A percentile compares a stretch with the other conserved stretches of the same genome.
These are phyloP conservation scores for Hemicrepidius hirtus DNA, from an alignment of 2,888 invertebrate species.

Conservation along the genomic window DNA sequence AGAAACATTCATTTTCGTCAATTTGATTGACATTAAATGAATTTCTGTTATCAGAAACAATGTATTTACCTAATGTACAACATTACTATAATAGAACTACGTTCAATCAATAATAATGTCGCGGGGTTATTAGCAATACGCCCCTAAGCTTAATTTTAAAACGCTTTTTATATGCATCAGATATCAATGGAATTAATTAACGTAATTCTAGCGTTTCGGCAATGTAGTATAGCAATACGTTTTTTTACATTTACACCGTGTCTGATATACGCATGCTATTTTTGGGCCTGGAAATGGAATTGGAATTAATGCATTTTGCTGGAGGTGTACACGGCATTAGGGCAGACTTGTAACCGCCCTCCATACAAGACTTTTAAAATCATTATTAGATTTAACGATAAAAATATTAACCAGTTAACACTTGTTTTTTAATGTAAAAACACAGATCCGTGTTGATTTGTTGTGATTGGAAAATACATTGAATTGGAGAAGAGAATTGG, in stretches of 20 bases:
- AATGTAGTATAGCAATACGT: conserved; percentile 10
- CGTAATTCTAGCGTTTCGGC: conserved; percentile 22
- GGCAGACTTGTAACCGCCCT: conserved; percentile 10
- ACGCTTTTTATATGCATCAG: conserved; percentile 27
- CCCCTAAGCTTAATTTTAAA: conserved; percentile 3
- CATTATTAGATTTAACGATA: conserved; percentile 10
- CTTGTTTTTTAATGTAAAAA: neutral
- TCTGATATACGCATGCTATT: conserved; percentile 35
- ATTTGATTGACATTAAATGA: neutral
- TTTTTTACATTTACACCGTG: conserved; percentile 40
- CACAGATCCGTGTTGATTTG: too few relatives aligned
- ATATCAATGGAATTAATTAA: conserved; percentile 24
- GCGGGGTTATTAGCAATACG: too few relatives aligned
- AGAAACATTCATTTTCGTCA: neutral
- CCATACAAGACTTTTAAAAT: conserved; percentile 11
- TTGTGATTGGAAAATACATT: too few relatives aligned
- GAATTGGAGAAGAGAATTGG: too few relatives aligned
- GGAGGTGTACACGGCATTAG: conserved; percentile 31
- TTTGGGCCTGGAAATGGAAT: conserved; percentile 39
- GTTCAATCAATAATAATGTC: too few relatives aligned
- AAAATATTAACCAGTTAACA: conserved; percentile 18
- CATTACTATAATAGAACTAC: too few relatives aligned
- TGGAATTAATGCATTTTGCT: conserved; percentile 44
- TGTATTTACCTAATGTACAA: too few relatives aligned
- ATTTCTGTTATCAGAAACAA: too few relatives aligned